These are phyloP conservation scores for Lateolabrax maculatus DNA, from an alignment of 2,797 vertebrate species.

Conservation along the genomic window DNA sequence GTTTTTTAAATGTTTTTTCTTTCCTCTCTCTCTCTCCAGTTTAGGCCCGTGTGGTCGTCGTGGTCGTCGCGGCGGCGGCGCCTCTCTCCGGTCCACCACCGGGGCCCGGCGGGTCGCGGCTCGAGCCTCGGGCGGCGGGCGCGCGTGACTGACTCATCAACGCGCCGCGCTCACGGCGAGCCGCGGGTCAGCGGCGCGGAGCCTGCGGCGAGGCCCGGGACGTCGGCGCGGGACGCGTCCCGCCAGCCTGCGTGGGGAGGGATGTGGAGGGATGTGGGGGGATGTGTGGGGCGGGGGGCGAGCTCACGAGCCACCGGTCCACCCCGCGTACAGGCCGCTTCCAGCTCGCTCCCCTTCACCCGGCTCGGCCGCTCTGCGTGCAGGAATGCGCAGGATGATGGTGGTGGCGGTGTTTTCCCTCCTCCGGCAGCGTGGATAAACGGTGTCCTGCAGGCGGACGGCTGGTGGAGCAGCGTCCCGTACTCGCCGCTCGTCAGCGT, in stretches of 20 bases:
- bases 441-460: slow-evolving; percentile 2
- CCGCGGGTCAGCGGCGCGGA: slow-evolving; percentile 30
- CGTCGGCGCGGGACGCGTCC: too few species aligned
- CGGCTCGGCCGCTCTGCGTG: slow-evolving; percentile 54
- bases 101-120: slow-evolving; percentile 65
- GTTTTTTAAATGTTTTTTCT: too few species aligned
- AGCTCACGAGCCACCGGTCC: too few species aligned
- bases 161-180: slow-evolving; percentile 54
- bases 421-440: slow-evolving; percentile 24
- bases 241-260: too few species aligned
- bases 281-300: too few species aligned
- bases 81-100: slow-evolving; percentile 72
- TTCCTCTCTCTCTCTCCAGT: too few species aligned
- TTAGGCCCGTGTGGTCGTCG: slow-evolving; percentile 16
- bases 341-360: slow-evolving; percentile 54
- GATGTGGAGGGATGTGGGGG: too few species aligned
- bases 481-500: too few species aligned
- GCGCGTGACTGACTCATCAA: slow-evolving; percentile 81
- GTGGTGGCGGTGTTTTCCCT: slow-evolving; percentile 28
- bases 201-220: too few species aligned
- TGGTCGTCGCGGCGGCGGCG: too few species aligned
- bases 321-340: slow-evolving; percentile 57
- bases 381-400: slow-evolving; percentile 80
- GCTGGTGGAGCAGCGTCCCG: too few species aligned
- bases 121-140: slow-evolving; percentile 59